Percentiles rank a stretch among this genome's conserved stretches.
Evolutionary conservation across 2,888 invertebrate species (phyloP).

Genomic region (Synergus japonicus): DNA sequence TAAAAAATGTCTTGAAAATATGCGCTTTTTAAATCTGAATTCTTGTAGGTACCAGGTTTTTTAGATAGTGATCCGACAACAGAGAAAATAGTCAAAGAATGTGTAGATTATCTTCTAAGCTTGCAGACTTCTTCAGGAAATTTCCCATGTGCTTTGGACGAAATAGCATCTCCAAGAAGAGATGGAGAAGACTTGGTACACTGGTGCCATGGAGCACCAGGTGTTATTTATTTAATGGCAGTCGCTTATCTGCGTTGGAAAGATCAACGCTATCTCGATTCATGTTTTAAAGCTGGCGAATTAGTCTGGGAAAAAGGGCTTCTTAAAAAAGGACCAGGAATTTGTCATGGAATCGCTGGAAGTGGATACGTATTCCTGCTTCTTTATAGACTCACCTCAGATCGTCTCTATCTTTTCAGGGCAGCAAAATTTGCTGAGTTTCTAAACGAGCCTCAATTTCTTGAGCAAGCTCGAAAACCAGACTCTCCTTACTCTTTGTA

Average conservation of each 20-base stretch:
- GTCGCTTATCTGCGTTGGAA: slow-evolving; percentile 87
- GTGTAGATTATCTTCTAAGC: slow-evolving; percentile 83
- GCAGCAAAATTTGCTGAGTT: slow-evolving; percentile 89
- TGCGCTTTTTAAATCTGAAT: slow-evolving; percentile 41
- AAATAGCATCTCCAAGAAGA: slow-evolving; percentile 75
- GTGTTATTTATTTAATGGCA: slow-evolving; percentile 88
- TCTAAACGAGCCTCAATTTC: slow-evolving; percentile 83
- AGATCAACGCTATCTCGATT: slow-evolving; percentile 85
- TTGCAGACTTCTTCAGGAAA: slow-evolving; percentile 86
- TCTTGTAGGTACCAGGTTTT: slow-evolving; percentile 77
- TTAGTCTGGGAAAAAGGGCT: slow-evolving; percentile 91
- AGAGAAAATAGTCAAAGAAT: slow-evolving; percentile 81
- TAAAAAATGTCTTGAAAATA: no score
- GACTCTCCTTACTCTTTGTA: slow-evolving; percentile 91
- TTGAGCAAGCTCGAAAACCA: slow-evolving; percentile 84
- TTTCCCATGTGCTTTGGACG: slow-evolving; percentile 87
- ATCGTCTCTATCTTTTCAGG: slow-evolving; percentile 85
- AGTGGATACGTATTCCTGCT: slow-evolving; percentile 90
- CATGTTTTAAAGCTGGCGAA: slow-evolving; percentile 85
- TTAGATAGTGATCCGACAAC: slow-evolving; percentile 79
- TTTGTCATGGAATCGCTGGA: slow-evolving; percentile 93
- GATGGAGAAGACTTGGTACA: slow-evolving; percentile 86
- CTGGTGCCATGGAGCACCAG: slow-evolving; percentile 95
- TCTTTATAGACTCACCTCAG: slow-evolving; percentile 86
- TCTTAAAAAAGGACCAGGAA: slow-evolving; percentile 91